Evolutionary conservation across 2,113 vertebrate species (phyloP).

Genomic region (Pardalotus punctatus): DNA sequence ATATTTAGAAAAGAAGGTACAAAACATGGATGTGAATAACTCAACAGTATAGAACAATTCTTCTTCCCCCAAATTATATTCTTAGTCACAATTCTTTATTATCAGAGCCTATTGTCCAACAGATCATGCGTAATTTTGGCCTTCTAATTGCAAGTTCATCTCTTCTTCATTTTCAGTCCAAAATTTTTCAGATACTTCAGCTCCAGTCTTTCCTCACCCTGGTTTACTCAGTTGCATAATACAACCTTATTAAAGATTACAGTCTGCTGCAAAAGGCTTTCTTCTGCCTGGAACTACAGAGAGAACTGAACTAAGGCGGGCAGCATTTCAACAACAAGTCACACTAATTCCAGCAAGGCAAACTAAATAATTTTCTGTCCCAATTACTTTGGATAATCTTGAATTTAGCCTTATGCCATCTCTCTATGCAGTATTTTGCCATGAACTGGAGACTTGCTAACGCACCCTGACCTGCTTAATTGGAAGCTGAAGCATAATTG

Average conservation of each 20-base stretch:
- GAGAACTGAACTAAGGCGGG: neutral
- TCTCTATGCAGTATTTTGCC: constrained; percentile 5
- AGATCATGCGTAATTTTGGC: neutral
- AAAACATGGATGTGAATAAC: neutral
- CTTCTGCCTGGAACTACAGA: constrained; percentile 37
- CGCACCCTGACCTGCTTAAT: constrained; percentile 28
- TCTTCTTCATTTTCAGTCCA: neutral
- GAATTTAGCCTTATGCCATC: constrained; percentile 37
- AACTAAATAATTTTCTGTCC: constrained; percentile 51
- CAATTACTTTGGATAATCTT: constrained; percentile 56
- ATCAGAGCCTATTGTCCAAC: neutral
- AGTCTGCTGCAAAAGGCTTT: constrained; percentile 40
- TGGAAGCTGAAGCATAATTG: constrained; percentile 47
- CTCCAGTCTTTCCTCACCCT: neutral
- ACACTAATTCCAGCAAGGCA: constrained; percentile 34
- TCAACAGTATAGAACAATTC: neutral
- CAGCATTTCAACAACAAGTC: constrained; percentile 41
- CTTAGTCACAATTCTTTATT: neutral
- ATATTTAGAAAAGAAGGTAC: neutral
- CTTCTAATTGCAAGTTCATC: neutral
- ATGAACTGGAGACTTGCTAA: constrained; percentile 6
- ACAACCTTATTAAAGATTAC: constrained; percentile 29
- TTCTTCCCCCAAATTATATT: neutral
- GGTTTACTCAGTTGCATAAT: constrained; percentile 33
- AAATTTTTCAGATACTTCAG: neutral